phyloP scores from a whole-genome alignment of 2,797 vertebrate genomes.

The Aviceda leuphotes region DNA sequence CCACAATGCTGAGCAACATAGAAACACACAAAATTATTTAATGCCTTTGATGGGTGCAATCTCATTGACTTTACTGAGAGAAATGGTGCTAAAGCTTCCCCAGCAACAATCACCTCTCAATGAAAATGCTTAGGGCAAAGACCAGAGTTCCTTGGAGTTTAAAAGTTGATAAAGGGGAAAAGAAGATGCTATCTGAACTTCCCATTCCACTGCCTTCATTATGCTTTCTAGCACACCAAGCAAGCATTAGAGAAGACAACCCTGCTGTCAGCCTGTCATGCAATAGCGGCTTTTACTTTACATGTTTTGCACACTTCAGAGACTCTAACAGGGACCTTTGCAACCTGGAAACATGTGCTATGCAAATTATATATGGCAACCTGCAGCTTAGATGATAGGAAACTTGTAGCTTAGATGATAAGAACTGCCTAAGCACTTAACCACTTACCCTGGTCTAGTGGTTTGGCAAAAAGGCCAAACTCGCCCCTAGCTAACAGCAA shows the following conservation, averaged over 20 bases:
- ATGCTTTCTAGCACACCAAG: neutral
- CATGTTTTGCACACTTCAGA: neutral
- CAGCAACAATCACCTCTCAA: neutral
- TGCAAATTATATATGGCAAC: neutral
- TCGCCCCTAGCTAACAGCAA: neutral
- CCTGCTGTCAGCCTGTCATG: neutral
- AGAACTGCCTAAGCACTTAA: neutral
- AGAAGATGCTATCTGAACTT: neutral
- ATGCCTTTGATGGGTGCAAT: neutral
- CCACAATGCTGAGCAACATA: neutral
- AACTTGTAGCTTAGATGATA: neutral
- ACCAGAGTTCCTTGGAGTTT: neutral
- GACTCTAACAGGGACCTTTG: neutral
- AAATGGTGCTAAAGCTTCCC: neutral
- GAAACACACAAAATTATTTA: neutral
- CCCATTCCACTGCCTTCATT: neutral
- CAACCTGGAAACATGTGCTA: neutral
- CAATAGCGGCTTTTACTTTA: neutral
- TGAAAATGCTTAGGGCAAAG: neutral
- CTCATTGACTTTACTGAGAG: neutral
- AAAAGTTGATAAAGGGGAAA: neutral
- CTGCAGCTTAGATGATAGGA: neutral
- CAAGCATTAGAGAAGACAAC: neutral
- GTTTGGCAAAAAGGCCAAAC: neutral
- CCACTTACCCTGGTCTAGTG: neutral